Evolutionary conservation across 2,113 vertebrate species (phyloP), one percentile per base, ranked within the genome.

Genomic region (Riparia riparia): DNA sequence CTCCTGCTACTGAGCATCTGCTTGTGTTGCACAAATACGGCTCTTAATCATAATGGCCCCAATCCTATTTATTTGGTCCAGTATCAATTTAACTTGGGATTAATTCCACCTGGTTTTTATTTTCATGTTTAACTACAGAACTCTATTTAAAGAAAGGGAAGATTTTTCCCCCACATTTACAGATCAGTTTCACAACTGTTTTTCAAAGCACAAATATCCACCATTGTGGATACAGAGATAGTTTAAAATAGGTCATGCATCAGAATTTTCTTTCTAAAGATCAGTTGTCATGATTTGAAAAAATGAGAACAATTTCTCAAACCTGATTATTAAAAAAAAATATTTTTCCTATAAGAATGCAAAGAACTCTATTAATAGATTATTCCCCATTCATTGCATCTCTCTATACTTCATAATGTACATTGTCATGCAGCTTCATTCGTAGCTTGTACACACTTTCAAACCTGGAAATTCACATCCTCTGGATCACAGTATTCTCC

Each of bases 1-100:
- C 9, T 65, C 47, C 63, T 81, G n/a, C 63, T 57, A 2, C 66
- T 19, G 65, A 93, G 41, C 92, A 83, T 70, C 93, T 90, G 93
- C 69, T 88, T 90, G 88, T 95, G 68, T 54, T 73, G 68, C 82
- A 86, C 76, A 93, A 96, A 96, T 74, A 88, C 25, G 3, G 71
- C 68, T 90, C 85, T 92, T 94, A 95, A 93, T 92, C 85, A 50
- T 28, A 80, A 83, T 21, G 71, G 71, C 71, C 90, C 54, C 82
- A 96, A 96, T 93, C 96, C 82, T 93, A 86, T 97, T 97, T 94
- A 86, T 89, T 90, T 94, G 71, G 31, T 81, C 76, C 68, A 77
- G 79, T 89, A 83, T 94, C 88, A 94, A 3, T 90, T 95, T 94
- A 96, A 93, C 51, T 77, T 91, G 50, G 74, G 71, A 92, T 92